Evolutionary conservation across 2,888 invertebrate species (phyloP), one percentile per base, ranked within the genome.

Genomic region (Hermodice carunculata): DNA sequence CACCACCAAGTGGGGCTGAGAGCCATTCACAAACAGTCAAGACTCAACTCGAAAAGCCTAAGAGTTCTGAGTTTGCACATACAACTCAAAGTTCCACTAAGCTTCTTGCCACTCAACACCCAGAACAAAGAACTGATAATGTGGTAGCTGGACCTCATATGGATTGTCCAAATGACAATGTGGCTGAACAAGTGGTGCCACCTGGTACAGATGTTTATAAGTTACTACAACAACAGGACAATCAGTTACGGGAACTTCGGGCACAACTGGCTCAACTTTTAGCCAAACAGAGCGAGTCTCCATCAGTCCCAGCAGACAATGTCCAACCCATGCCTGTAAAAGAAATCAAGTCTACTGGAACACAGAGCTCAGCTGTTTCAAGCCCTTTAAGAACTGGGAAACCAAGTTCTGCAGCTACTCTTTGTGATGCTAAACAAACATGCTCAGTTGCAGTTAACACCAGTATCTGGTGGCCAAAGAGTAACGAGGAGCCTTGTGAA

Each of bases 151-250:
- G n/a, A n/a, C n/a, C n/a, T n/a, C n/a, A n/a, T n/a, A n/a, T n/a
- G n/a, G n/a, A n/a, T n/a, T n/a, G n/a, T n/a, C n/a, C n/a, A n/a
- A n/a, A n/a, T n/a, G n/a, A n/a, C n/a, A n/a, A n/a, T n/a, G n/a
- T n/a, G n/a, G n/a, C n/a, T n/a, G n/a, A n/a, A n/a, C n/a, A 46
- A 4, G 14, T 29, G 3, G 54, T 61, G 3, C 67, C 81, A 8
- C 75, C 76, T 19, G n/a, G n/a, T n/a, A n/a, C n/a, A n/a, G 82
- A 83, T 52, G 77, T 84, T 14, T 79, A 80, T 40, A 76, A 80
- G 61, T 64, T 81, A 4, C 69, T 85, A 8, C 54, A 77, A 46
- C 76, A 78, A 51, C 85, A 85, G 64, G 81, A 80, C 60, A 68
- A 75, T 40, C 82, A 84, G 67, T 71, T 85, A 37, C 77, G 80